Evolutionary conservation across 2,888 invertebrate species (phyloP).

Genomic region (Meiosimyza decipiens): DNA sequence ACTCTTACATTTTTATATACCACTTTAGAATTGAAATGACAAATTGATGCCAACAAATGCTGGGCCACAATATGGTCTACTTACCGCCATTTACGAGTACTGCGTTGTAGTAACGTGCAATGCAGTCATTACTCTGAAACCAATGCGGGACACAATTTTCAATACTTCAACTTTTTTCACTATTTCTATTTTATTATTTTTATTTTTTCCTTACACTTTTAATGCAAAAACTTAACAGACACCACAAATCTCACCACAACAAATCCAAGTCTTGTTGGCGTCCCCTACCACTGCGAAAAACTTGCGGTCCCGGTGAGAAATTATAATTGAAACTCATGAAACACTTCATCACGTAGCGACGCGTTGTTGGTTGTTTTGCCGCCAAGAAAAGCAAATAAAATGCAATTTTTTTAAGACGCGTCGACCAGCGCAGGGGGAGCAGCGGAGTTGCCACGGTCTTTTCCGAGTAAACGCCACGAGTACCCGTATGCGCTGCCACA

Average conservation of each 20-base stretch:
- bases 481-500: too few relatives aligned
- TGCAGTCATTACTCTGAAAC: not conserved
- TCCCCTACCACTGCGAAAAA: not conserved
- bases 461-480: too few relatives aligned
- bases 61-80: not conserved
- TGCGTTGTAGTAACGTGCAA: not conserved
- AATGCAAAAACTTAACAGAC: not conserved
- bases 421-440: too few relatives aligned
- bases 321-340: conserved; percentile 62
- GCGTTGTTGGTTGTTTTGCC: conserved; percentile 20
- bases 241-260: conserved; percentile 15
- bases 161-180: too few relatives aligned
- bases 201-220: not conserved
- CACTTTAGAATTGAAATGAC: too few relatives aligned
- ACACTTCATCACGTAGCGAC: conserved; percentile 55
- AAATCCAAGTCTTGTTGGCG: not conserved
- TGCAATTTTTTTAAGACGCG: too few relatives aligned
- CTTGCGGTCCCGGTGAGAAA: conserved; percentile 58
- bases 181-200: not conserved
- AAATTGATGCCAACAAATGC: too few relatives aligned
- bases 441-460: too few relatives aligned
- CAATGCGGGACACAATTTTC: not conserved
- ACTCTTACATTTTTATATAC: too few relatives aligned
- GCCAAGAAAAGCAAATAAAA: not conserved
- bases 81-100: conserved; percentile 16